Evolutionary conservation across 1,140 invertebrate genomes (phyloP).

Genomic region (Bombyx mandarina): DNA sequence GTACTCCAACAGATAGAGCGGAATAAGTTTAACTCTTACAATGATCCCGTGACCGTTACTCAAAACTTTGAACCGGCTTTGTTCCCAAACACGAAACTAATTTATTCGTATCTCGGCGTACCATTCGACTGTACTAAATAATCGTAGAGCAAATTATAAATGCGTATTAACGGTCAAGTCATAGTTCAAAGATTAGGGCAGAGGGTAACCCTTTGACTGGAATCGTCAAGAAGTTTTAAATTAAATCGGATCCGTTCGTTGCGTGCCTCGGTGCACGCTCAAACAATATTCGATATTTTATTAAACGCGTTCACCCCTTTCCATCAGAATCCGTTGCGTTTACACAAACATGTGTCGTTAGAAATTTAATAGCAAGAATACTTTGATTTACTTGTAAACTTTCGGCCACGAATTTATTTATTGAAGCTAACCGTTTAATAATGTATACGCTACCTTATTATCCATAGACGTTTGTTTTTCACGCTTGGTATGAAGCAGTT

Average conservation of each 20-base stretch:
- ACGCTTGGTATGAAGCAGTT: no score
- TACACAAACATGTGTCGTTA: no score
- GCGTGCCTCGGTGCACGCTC: slow-evolving; percentile 43
- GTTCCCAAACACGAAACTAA: slow-evolving; percentile 68
- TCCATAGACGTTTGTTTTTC: no score
- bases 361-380: no score
- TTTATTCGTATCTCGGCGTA: slow-evolving; percentile 63
- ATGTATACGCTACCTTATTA: no score
- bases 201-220: slow-evolving; percentile 59
- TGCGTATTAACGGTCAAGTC: slow-evolving; percentile 70
- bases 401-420: no score
- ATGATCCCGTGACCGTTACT: slow-evolving; percentile 57
- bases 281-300: slow-evolving; percentile 41
- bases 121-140: slow-evolving; percentile 56
- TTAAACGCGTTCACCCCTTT: slow-evolving; percentile 37
- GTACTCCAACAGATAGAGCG: slow-evolving; percentile 30
- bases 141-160: slow-evolving; percentile 70
- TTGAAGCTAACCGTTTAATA: no score
- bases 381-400: no score
- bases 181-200: slow-evolving; percentile 71
- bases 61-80: slow-evolving; percentile 48
- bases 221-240: slow-evolving; percentile 58
- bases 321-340: not conserved
- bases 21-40: slow-evolving; percentile 50
- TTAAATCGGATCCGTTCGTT: slow-evolving; percentile 46